Evolutionary conservation across 2,888 invertebrate genomes (phyloP), one percentile per base, ranked within the genome.

Genomic region (Labia minor): DNA sequence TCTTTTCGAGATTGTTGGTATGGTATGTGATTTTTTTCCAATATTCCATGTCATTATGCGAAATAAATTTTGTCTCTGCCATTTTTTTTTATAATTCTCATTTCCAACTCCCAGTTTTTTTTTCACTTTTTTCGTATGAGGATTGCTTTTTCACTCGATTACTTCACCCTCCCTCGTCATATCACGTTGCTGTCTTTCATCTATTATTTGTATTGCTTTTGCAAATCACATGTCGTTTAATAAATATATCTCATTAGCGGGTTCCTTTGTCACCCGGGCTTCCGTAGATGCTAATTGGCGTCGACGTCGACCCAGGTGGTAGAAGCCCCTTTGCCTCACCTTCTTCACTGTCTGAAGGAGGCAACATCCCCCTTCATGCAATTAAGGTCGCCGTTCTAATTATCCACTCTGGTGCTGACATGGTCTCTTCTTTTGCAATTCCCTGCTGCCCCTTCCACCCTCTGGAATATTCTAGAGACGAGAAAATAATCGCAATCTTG

Each of bases 311-410:
- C 49, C 14, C 49, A 49, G 49, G 49, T 49, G 49, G 49, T 14
- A 49, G 14, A 4, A 4, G n/a, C n/a, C 49, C 14, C 49, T 49
- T 14, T 3, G 16, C 14, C 49, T 16, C 49, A 14, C 49, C 49
- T 10, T 16, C 3, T 49, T 14, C 4, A 11, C 49, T 14, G 2
- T 14, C 49, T n/a, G n/a, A n/a, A n/a, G n/a, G n/a, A 4, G 26
- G 26, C 26, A 26, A 26, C 26, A 26, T n/a, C 49, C 49, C 49
- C 49, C 49, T 49, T 16, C 49, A 49, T 16, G 49, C 49, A 49
- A 49, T 49, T 49, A 49, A 49, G 49, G 49, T 49, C 49, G 49
- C 49, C 49, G 49, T 49, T 49, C 49, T 49, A 49, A 49, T 49
- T 49, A 49, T 49, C 49, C 49, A 49, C 49, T 49, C 49, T 49